These are phyloP conservation scores for Chrysodeixis includens DNA, from an alignment of 2,888 invertebrate genomes.

Conservation along the genomic window DNA sequence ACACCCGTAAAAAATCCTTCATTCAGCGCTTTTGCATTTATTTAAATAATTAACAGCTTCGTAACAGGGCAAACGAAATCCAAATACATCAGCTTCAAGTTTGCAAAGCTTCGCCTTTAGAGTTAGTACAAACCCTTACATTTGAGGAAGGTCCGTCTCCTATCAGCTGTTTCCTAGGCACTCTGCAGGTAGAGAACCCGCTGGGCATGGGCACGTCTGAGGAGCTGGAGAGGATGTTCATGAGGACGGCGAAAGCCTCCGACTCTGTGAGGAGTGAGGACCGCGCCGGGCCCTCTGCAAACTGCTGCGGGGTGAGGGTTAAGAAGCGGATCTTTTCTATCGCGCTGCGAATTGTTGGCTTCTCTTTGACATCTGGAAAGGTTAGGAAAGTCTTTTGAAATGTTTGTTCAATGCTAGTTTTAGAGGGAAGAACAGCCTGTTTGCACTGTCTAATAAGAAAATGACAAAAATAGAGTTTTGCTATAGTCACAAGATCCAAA, in stretches of 20 bases:
- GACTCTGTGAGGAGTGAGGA: constrained; percentile 93
- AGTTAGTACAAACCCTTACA: constrained; percentile 57
- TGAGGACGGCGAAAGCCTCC: constrained; percentile 94
- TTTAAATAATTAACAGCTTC: too few species aligned
- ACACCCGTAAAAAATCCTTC: too few species aligned
- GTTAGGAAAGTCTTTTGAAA: too few species aligned
- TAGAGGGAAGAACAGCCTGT: too few species aligned
- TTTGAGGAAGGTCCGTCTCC: constrained; percentile 71
- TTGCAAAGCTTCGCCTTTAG: neutral
- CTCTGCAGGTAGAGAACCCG: constrained; percentile 91
- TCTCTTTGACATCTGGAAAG: constrained; percentile 69
- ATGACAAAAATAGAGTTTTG: too few species aligned
- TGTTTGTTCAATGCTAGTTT: too few species aligned
- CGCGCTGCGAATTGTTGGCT: constrained; percentile 89
- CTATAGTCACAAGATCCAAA: too few species aligned
- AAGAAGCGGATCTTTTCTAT: constrained; percentile 94
- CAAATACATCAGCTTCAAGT: too few species aligned
- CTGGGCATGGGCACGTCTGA: constrained; percentile 92
- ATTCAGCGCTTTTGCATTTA: too few species aligned
- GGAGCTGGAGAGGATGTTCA: constrained; percentile 94
- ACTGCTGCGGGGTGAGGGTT: constrained; percentile 94
- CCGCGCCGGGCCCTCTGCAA: constrained; percentile 94
- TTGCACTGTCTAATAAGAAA: too few species aligned
- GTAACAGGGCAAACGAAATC: too few species aligned
- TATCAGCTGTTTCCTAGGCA: constrained; percentile 82